These are phyloP conservation scores for Papilio dardanus DNA, from an alignment of 1,140 invertebrate species.

Conservation along the genomic window DNA sequence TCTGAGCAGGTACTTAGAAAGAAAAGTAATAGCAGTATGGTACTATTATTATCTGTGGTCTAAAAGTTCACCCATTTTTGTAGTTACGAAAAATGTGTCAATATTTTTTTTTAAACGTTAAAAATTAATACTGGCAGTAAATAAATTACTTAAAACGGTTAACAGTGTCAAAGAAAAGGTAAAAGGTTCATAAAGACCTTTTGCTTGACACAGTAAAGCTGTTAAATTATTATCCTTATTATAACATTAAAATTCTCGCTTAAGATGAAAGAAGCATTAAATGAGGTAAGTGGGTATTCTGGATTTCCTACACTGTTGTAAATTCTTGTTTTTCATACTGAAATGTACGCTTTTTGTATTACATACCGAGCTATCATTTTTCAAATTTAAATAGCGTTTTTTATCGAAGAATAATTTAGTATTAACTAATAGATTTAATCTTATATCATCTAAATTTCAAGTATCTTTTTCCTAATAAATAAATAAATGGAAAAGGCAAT, in stretches of 20 bases:
- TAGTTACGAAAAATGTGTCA: too few relatives aligned
- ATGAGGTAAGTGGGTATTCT: neutral
- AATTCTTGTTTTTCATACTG: neutral
- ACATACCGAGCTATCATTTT: neutral
- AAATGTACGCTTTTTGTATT: neutral
- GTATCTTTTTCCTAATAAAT: too few relatives aligned
- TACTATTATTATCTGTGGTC: too few relatives aligned
- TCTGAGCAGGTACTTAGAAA: too few relatives aligned
- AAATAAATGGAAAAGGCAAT: neutral
- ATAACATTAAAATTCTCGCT: slow-evolving; percentile 28
- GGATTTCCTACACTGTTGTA: slow-evolving; percentile 4
- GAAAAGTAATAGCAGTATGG: too few relatives aligned
- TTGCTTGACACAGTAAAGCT: slow-evolving; percentile 17
- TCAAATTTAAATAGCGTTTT: neutral
- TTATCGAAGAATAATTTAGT: too few relatives aligned
- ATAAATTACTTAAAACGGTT: neutral
- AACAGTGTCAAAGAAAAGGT: slow-evolving; percentile 7
- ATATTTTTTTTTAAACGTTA: neutral
- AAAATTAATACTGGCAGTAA: neutral
- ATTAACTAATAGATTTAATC: too few relatives aligned
- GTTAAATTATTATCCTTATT: slow-evolving; percentile 28
- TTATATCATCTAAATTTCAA: too few relatives aligned
- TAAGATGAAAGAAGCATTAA: neutral
- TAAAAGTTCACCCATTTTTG: too few relatives aligned
- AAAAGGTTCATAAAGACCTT: slow-evolving; percentile 6